Evolutionary conservation across 2,113 vertebrate species (phyloP), one percentile per base, ranked within the genome.

Genomic region (Scomber colias): DNA sequence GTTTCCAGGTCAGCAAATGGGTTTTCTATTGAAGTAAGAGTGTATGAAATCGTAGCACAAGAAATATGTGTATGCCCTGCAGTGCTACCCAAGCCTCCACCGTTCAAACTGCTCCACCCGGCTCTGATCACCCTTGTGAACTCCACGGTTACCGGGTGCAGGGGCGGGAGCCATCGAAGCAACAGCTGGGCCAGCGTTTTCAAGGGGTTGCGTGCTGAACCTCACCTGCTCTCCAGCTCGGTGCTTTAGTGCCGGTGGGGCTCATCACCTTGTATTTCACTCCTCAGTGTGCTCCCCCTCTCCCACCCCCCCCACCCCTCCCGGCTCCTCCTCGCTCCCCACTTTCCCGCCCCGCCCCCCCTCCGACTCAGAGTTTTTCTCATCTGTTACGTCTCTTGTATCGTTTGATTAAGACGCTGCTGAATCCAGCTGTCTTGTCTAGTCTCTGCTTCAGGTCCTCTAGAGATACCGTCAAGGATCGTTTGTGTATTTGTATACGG

Each of bases 331-430:
- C 35, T 6, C 0, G 7, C 35, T 40, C 35, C 24, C 3, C n/a
- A 21, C 53, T 15, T n/a, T 46, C 73, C 48, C 21, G 1, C 51
- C 53, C 81, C 55, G 6, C 76, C 61, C 83, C 51, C 77, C 60
- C 11, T 0, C 21, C 21, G 8, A 75, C 55, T 75, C 64, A 30
- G 30, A 49, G 51, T 63, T 81, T 82, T 71, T 50, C 71, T 79
- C 61, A 67, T 73, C 71, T 79, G 63, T 56, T 87, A 60, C 48
- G 63, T 68, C 40, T 82, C 53, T 70, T 76, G 69, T 87, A 79
- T 67, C 68, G 30, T 90, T 90, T 84, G 84, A 89, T 86, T 82
- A 84, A 90, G 83, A 88, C 16, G 24, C 72, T 61, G 70, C 79
- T 73, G 72, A 84, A 85, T 87, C 51, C 86, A 68, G 66, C 82